A percentile compares a stretch with the other conserved stretches of the same genome.
phyloP scores from a whole-genome alignment of 2,797 vertebrate species.

The Rhynchotus rufescens region DNA sequence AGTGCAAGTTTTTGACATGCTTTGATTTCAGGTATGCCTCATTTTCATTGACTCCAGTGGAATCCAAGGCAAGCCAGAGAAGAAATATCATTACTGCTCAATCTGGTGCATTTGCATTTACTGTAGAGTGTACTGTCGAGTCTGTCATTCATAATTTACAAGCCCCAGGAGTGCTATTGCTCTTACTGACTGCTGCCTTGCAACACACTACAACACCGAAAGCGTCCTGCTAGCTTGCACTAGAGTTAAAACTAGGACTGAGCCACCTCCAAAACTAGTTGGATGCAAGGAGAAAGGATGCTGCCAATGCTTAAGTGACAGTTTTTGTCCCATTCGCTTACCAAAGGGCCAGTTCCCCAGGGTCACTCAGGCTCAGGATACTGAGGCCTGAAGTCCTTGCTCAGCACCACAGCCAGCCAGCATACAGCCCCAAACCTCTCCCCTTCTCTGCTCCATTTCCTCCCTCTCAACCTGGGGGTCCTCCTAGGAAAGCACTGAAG shows the following conservation, averaged over 20 bases:
- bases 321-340: neutral
- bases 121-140: neutral
- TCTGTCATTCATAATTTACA: neutral
- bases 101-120: neutral
- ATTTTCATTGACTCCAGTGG: neutral
- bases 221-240: neutral
- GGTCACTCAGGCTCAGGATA: neutral
- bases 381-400: neutral
- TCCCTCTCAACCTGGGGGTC: rapidly evolving
- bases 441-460: neutral
- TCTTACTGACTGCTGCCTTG: neutral
- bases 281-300: rapidly evolving
- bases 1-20: neutral
- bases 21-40: neutral
- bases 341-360: neutral
- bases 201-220: neutral
- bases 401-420: neutral
- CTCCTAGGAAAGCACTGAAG: neutral
- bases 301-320: rapidly evolving
- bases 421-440: neutral
- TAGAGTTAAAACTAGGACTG: neutral
- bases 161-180: neutral
- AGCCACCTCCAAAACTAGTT: neutral
- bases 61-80: neutral
- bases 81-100: neutral